Percentiles rank a stretch among this genome's conserved stretches.
phyloP scores from a whole-genome alignment of 2,888 invertebrate genomes.

The Dynastes hyllus region DNA sequence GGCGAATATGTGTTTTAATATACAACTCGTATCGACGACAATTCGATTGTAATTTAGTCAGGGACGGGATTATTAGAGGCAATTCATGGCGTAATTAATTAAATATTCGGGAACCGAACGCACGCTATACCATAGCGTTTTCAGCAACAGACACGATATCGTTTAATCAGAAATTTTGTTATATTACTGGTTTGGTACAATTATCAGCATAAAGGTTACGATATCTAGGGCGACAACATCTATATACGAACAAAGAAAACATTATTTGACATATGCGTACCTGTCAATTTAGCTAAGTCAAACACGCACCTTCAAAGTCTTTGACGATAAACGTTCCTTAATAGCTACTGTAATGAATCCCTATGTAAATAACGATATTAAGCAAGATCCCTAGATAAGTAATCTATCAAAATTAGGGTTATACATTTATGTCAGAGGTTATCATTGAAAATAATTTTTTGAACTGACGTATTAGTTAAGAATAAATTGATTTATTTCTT shows the following conservation, averaged over 20 bases:
- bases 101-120: constrained; percentile 29
- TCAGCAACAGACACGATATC: constrained; percentile 32
- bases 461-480: too few species aligned
- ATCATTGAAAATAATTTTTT: too few species aligned
- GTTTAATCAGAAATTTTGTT: not conserved
- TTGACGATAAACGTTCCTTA: too few species aligned
- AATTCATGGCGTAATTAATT: constrained; percentile 40
- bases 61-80: constrained; percentile 24
- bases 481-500: too few species aligned
- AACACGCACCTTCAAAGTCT: not conserved
- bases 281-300: not conserved
- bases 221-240: not conserved
- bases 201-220: not conserved
- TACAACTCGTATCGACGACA: constrained; percentile 15
- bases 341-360: too few species aligned
- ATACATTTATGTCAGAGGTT: too few species aligned
- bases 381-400: too few species aligned
- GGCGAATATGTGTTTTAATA: not conserved
- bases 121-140: constrained; percentile 21
- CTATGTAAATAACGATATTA: too few species aligned
- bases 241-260: not conserved
- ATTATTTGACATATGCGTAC: not conserved
- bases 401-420: too few species aligned
- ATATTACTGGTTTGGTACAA: not conserved
- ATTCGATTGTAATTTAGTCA: constrained; percentile 35